A percentile compares a stretch with the other conserved stretches of the same genome.
These are phyloP conservation scores for Himalopsyche phryganea DNA, from an alignment of 1,140 invertebrate genomes.

Conservation along the genomic window DNA sequence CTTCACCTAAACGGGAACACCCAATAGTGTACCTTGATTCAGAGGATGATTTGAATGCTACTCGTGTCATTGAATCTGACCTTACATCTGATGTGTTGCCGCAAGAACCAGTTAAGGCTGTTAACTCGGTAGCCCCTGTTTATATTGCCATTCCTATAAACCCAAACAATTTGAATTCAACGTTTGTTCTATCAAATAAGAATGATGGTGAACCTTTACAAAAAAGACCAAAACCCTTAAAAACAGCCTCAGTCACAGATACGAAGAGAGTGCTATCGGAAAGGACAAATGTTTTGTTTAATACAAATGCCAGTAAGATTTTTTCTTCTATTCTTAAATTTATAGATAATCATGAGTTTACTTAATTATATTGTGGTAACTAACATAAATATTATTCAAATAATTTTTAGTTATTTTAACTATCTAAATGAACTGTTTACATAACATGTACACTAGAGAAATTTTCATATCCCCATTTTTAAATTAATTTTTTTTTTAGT, in stretches of 20 bases:
- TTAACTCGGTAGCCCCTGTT: neutral
- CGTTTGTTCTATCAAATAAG: conserved; percentile 42
- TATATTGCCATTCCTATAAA: conserved; percentile 35
- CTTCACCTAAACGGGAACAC: conserved; percentile 37
- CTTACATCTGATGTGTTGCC: conserved; percentile 6
- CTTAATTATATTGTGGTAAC: no score
- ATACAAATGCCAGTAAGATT: conserved; percentile 20
- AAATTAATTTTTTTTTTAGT: neutral
- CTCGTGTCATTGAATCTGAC: conserved; percentile 7
- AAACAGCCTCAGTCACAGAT: conserved; percentile 4
- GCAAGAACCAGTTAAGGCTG: neutral
- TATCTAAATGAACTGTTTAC: neutral
- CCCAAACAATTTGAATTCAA: conserved; percentile 46
- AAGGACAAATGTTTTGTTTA: conserved; percentile 22
- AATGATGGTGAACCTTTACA: conserved; percentile 1
- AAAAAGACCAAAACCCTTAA: neutral
- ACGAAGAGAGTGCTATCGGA: conserved; percentile 25
- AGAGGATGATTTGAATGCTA: conserved; percentile 31
- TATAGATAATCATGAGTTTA: neutral
- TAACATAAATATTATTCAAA: neutral
- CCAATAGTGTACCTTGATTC: neutral
- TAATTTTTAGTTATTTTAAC: conserved; percentile 2
- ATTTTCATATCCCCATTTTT: no score
- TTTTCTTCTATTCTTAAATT: neutral
- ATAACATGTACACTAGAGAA: neutral